phyloP scores from a whole-genome alignment of 2,797 vertebrate genomes.

The Chloroceryle inda region DNA sequence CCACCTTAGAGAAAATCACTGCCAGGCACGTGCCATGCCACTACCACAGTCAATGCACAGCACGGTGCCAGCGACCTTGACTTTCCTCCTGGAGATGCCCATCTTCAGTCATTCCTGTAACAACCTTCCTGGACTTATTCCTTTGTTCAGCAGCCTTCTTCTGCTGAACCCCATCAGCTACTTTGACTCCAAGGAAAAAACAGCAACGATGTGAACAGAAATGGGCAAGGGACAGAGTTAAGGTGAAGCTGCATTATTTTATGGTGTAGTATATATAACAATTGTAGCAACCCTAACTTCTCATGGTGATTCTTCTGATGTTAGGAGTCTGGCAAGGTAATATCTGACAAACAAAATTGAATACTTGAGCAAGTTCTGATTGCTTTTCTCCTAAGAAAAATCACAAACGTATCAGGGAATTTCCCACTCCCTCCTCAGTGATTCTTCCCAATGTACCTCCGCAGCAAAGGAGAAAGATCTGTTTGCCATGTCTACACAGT shows the following conservation, averaged over 20 bases:
- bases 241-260: not conserved
- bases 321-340: not conserved
- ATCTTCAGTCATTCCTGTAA: not conserved
- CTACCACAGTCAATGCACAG: not conserved
- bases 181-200: not conserved
- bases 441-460: not conserved
- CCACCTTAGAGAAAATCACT: not conserved
- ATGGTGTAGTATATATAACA: accelerated
- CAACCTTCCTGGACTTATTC: not conserved
- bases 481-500: not conserved
- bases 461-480: not conserved
- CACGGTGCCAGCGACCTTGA: accelerated
- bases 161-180: not conserved
- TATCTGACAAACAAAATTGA: not conserved
- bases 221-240: not conserved
- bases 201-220: accelerated
- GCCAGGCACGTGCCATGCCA: not conserved
- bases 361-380: not conserved
- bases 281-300: not conserved
- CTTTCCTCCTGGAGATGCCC: not conserved
- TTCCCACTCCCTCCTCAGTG: not conserved
- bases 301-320: not conserved
- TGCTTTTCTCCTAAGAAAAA: not conserved
- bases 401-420: accelerated
- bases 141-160: not conserved